These are phyloP conservation scores for Melanargia galathea DNA, from an alignment of 2,888 invertebrate species.

Conservation along the genomic window DNA sequence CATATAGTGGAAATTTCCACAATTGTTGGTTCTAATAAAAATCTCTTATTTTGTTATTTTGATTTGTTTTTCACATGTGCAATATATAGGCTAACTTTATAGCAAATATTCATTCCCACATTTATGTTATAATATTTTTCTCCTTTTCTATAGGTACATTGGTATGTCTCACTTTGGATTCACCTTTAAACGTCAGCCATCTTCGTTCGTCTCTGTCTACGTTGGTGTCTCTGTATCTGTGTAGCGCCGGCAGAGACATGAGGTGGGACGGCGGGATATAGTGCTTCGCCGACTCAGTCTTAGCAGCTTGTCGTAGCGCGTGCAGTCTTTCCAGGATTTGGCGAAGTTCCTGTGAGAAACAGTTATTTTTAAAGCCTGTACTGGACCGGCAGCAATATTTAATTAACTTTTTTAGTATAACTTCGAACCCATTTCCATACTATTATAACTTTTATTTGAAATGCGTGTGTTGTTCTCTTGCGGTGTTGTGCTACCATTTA, in stretches of 20 bases:
- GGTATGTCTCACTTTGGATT: not conserved
- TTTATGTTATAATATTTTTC: too few species aligned
- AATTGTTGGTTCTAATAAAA: not conserved
- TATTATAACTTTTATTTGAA: too few species aligned
- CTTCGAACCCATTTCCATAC: too few species aligned
- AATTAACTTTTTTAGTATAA: too few species aligned
- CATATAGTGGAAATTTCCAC: not conserved
- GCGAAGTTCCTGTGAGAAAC: slow-evolving; percentile 59
- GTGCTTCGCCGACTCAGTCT: slow-evolving; percentile 59
- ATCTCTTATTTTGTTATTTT: not conserved
- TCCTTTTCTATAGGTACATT: too few species aligned
- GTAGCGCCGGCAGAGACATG: slow-evolving; percentile 63
- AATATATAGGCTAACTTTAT: too few species aligned
- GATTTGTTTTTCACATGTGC: too few species aligned
- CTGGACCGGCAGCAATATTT: too few species aligned
- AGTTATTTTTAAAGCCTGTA: slow-evolving; percentile 20
- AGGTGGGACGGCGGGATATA: slow-evolving; percentile 66
- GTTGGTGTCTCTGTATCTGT: slow-evolving; percentile 74
- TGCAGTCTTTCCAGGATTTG: slow-evolving; percentile 68
- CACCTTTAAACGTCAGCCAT: slow-evolving; percentile 79
- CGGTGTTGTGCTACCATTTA: too few species aligned
- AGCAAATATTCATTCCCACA: too few species aligned
- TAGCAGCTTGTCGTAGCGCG: slow-evolving; percentile 66
- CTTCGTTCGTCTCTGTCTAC: slow-evolving; percentile 74
- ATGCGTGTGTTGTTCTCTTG: too few species aligned